Evolutionary conservation across 2,113 vertebrate genomes (phyloP).

Genomic region (Cryptomyrus ogoouensis): DNA sequence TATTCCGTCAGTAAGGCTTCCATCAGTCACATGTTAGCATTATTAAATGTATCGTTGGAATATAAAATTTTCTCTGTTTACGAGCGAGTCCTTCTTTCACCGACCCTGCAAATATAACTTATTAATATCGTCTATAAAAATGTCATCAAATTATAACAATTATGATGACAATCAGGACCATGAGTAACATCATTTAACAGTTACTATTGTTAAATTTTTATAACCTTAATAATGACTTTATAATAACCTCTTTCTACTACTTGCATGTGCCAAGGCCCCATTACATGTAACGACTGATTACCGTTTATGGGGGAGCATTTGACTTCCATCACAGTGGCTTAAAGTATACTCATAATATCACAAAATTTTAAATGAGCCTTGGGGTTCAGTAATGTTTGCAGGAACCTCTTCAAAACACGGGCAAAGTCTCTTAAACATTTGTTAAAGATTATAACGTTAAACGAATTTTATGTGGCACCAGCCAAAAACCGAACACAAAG

Average conservation of each 20-base stretch:
- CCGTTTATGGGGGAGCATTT: background rate
- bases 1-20: background rate
- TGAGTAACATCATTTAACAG: background rate
- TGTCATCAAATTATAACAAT: conserved; percentile 1
- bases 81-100: background rate
- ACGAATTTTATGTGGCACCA: background rate
- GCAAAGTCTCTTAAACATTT: background rate
- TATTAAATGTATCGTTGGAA: background rate
- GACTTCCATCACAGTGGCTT: background rate
- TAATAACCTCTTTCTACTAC: background rate
- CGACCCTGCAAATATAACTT: background rate
- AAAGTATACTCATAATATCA: background rate
- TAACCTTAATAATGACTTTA: background rate
- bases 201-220: conserved; percentile 1
- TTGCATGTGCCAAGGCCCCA: background rate
- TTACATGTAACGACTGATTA: conserved; percentile 2
- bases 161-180: background rate
- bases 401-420: background rate
- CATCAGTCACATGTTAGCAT: background rate
- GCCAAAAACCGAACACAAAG: background rate
- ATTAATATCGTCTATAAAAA: background rate
- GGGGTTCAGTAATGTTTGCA: background rate
- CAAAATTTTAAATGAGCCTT: background rate
- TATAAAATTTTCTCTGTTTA: background rate
- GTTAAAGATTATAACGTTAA: background rate